Conservation (phyloP, 2,797 vertebrate genomes). For the Sylvia borin region DNA sequence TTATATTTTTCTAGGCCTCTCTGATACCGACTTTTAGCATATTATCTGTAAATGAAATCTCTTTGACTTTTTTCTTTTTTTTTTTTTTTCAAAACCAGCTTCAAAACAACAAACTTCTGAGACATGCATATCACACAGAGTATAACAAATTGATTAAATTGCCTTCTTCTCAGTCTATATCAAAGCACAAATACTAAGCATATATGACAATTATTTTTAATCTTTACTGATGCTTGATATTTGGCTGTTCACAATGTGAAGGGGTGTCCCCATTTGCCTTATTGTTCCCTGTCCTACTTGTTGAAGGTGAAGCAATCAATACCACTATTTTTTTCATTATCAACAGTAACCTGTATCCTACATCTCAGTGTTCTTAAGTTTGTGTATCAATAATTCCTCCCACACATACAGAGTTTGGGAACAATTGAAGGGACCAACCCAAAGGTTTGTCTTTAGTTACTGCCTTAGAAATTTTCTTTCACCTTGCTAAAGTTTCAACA, state of each 20-base stretch:
- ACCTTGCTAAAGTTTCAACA: neutral
- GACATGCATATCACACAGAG: conserved; percentile 26
- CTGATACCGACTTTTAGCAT: neutral
- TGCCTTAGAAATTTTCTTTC: neutral
- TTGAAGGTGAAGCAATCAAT: conserved; percentile 26
- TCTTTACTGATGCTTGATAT: conserved; percentile 8
- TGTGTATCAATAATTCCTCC: conserved; percentile 41
- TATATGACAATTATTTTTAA: conserved; percentile 44
- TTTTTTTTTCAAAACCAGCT: conserved; percentile 24
- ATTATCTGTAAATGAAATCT: conserved; percentile 53
- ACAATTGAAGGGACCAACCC: neutral
- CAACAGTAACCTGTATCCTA: conserved; percentile 35
- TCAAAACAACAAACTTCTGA: conserved; percentile 62
- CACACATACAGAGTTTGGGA: conserved; percentile 5
- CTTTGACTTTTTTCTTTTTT: neutral
- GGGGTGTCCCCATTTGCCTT: conserved; percentile 28
- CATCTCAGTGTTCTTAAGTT: conserved; percentile 17
- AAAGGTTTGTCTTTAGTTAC: conserved; percentile 5
- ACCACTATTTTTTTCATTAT: neutral
- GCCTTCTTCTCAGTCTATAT: conserved; percentile 22
- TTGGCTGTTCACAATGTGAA: neutral
- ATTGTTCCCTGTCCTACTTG: conserved; percentile 38
- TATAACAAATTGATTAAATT: conserved; percentile 63
- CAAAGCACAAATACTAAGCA: conserved; percentile 36
- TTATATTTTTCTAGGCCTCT: conserved; percentile 1